Conservation (phyloP, 1,140 invertebrate genomes). For the Sinonovacula constricta region DNA sequence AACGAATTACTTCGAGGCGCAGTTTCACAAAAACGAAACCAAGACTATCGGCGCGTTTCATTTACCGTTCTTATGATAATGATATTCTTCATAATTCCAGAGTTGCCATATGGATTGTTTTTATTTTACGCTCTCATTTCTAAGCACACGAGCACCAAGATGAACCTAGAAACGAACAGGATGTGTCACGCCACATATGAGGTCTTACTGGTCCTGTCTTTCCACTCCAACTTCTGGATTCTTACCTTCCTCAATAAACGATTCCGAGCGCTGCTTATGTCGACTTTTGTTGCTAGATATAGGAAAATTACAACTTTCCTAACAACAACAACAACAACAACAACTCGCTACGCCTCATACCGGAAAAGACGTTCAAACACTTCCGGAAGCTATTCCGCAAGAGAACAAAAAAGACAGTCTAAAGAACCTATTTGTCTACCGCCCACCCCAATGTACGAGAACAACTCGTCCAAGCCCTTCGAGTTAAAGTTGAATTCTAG, state of each 20-base stretch:
- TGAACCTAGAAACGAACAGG: conserved; percentile 17
- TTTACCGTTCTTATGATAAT: conserved; percentile 23
- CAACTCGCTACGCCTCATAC: too few relatives aligned
- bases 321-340: too few relatives aligned
- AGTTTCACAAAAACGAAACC: neutral
- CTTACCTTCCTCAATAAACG: conserved; percentile 24
- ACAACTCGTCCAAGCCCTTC: too few relatives aligned
- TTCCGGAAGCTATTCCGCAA: too few relatives aligned
- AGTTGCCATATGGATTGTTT: conserved; percentile 37
- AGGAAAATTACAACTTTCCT: too few relatives aligned
- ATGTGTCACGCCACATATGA: conserved; percentile 20
- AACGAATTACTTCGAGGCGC: neutral
- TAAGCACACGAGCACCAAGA: neutral
- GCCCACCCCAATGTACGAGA: too few relatives aligned
- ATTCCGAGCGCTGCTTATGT: too few relatives aligned
- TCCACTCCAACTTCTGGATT: conserved; percentile 51
- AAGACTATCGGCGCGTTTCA: conserved; percentile 30
- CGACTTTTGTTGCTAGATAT: too few relatives aligned
- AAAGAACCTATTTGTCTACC: too few relatives aligned
- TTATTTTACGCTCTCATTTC: neutral
- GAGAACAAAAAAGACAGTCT: too few relatives aligned
- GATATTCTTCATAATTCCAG: conserved; percentile 45
- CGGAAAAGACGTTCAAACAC: too few relatives aligned
- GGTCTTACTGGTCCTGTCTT: conserved; percentile 24
- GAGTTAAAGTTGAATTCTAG: too few relatives aligned